A percentile compares a stretch with the other conserved stretches of the same genome.
phyloP scores from a whole-genome alignment of 1,140 invertebrate genomes.

The Bombus superbus region DNA sequence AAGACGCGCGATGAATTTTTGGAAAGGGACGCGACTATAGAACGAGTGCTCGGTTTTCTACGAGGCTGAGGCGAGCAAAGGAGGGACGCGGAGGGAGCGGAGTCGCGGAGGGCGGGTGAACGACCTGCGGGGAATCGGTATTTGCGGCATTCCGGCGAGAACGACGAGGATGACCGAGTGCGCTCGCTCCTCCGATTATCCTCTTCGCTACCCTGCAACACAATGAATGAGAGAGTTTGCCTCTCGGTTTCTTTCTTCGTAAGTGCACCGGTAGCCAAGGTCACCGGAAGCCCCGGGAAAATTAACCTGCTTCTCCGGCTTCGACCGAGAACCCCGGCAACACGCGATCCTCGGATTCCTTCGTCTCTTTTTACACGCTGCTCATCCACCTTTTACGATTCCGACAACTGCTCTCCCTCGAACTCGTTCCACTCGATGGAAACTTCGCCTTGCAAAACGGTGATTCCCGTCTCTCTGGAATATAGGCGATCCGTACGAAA shows the following conservation, averaged over 20 bases:
- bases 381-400: not conserved
- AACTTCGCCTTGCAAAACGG: not conserved
- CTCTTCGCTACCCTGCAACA: slow-evolving; percentile 32
- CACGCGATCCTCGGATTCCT: slow-evolving; percentile 43
- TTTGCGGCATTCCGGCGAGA: slow-evolving; percentile 74
- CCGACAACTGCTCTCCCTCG: not conserved
- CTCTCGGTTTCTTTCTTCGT: slow-evolving; percentile 27
- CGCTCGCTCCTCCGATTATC: slow-evolving; percentile 54
- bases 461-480: not conserved
- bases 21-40: not conserved
- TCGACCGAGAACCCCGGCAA: not conserved
- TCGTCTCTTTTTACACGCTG: slow-evolving; percentile 2
- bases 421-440: slow-evolving; percentile 10
- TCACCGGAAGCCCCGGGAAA: slow-evolving; percentile 59
- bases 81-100: slow-evolving; percentile 23
- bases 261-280: slow-evolving; percentile 43
- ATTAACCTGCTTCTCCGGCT: slow-evolving; percentile 41
- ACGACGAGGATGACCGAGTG: slow-evolving; percentile 73
- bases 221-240: slow-evolving; percentile 59
- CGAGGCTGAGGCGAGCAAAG: slow-evolving; percentile 42
- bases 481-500: too few relatives aligned
- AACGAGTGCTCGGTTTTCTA: slow-evolving; percentile 27
- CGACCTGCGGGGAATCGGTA: slow-evolving; percentile 73
- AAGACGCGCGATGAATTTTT: not conserved
- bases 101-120: slow-evolving; percentile 65